Percentiles rank a stretch among this genome's conserved stretches.
These are phyloP conservation scores for Dendrocincla fuliginosa DNA, from an alignment of 2,797 vertebrate genomes.

Conservation along the genomic window DNA sequence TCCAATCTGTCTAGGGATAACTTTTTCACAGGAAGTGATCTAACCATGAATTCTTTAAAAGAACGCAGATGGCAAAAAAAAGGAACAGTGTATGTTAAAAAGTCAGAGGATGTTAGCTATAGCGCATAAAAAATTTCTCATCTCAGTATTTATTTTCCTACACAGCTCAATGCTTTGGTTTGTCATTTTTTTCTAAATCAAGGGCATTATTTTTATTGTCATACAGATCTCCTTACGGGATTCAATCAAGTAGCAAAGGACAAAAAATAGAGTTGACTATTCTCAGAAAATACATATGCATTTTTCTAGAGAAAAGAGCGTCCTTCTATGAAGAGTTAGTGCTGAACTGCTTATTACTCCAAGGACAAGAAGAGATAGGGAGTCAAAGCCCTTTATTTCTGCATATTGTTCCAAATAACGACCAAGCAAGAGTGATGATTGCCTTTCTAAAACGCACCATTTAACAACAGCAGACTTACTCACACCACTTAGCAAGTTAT, in stretches of 20 bases:
- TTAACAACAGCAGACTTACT: background rate
- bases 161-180: background rate
- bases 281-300: background rate
- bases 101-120: background rate
- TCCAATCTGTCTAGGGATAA: background rate
- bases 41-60: background rate
- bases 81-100: background rate
- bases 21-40: background rate
- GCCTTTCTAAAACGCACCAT: background rate
- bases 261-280: background rate
- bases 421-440: background rate
- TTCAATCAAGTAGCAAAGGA: background rate
- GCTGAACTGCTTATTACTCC: background rate
- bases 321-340: background rate
- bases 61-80: background rate
- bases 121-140: accelerated
- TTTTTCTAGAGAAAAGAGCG: background rate
- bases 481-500: background rate
- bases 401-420: background rate
- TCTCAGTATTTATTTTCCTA: background rate
- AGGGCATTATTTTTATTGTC: background rate
- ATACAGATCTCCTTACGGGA: background rate
- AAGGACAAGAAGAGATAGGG: background rate
- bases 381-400: background rate
- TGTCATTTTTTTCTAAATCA: background rate